Percentiles rank a stretch among this genome's conserved stretches.
These are phyloP conservation scores for Leptinotarsa defecta DNA, from an alignment of 1,140 invertebrate genomes.

Conservation along the genomic window DNA sequence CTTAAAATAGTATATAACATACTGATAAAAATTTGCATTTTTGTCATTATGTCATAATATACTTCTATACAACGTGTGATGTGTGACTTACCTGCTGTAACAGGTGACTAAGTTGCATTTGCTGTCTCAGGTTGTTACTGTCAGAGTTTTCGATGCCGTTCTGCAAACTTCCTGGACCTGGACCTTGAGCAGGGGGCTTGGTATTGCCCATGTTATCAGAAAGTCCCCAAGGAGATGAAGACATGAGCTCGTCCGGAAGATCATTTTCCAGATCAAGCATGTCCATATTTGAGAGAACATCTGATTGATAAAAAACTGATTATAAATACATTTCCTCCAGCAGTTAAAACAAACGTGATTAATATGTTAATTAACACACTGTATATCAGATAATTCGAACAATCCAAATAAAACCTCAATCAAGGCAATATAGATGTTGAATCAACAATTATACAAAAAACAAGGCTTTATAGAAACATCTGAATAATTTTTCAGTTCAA, in stretches of 20 bases:
- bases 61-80: not conserved
- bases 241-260: constrained; percentile 88
- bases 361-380: too few species aligned
- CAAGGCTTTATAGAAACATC: too few species aligned
- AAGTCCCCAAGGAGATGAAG: constrained; percentile 69
- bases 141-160: constrained; percentile 55
- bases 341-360: too few species aligned
- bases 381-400: too few species aligned
- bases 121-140: constrained; percentile 49
- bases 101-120: constrained; percentile 68
- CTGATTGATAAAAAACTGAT: constrained; percentile 51
- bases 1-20: too few species aligned
- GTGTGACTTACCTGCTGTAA: constrained; percentile 58
- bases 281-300: constrained; percentile 77
- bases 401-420: too few species aligned
- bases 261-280: constrained; percentile 88
- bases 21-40: too few species aligned
- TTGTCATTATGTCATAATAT: not conserved
- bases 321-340: too few species aligned
- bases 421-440: too few species aligned
- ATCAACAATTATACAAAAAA: too few species aligned
- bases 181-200: constrained; percentile 77
- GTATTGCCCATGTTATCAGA: constrained; percentile 63
- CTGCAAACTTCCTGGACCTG: constrained; percentile 68
- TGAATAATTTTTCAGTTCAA: too few species aligned